A percentile compares a stretch with the other conserved stretches of the same genome.
phyloP scores from a whole-genome alignment of 2,888 invertebrate genomes.

The Ferdinandea cuprea region DNA sequence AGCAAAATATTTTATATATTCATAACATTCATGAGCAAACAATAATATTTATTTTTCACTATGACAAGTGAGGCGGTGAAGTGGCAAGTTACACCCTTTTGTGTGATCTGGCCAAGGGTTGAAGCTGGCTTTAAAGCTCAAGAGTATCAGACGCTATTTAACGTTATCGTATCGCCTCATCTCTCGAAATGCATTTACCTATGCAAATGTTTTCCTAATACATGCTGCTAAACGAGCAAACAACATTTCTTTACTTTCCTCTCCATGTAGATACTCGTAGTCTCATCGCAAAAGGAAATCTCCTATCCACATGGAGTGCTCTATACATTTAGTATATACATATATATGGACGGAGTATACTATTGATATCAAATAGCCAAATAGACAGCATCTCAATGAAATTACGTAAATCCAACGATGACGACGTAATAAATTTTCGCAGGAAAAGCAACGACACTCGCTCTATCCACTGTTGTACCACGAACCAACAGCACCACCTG shows the following conservation, averaged over 20 bases:
- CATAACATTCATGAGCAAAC: no score
- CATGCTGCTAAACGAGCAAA: conserved; percentile 65
- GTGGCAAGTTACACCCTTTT: conserved; percentile 5
- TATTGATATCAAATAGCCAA: conserved; percentile 23
- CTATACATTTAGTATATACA: neutral
- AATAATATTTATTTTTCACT: neutral
- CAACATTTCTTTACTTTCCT: conserved; percentile 51
- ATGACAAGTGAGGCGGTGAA: neutral
- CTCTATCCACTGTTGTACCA: no score
- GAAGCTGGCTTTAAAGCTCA: conserved; percentile 25
- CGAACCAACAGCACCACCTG: no score
- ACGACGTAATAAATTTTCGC: conserved; percentile 42
- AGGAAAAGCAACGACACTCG: conserved; percentile 8
- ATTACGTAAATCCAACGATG: conserved; percentile 38
- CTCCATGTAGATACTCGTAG: conserved; percentile 13
- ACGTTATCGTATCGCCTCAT: no score
- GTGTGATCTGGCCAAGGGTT: neutral
- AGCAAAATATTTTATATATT: no score
- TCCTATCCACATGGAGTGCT: neutral
- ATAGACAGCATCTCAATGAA: conserved; percentile 33
- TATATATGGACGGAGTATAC: neutral
- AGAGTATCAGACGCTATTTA: conserved; percentile 18
- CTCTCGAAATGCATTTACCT: conserved; percentile 59
- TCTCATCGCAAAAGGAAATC: conserved; percentile 11
- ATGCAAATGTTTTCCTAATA: conserved; percentile 67